phyloP scores from a whole-genome alignment of 2,797 vertebrate genomes.

The Loriculus beryllinus region DNA sequence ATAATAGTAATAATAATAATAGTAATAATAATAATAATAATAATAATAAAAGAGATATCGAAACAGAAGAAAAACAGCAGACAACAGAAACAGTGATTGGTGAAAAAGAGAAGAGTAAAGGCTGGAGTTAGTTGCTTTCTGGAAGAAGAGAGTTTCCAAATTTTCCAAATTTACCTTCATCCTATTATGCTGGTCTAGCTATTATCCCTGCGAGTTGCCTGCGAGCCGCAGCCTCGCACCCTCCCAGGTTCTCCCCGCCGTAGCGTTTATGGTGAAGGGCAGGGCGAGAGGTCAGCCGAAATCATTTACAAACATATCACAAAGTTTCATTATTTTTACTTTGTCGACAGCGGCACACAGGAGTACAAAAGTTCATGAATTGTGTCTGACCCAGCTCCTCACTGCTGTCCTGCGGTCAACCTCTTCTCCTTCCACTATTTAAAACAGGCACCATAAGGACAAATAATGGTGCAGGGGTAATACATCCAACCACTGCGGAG shows the following conservation, averaged over 20 bases:
- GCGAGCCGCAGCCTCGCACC: constrained; percentile 66
- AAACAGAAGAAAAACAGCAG: constrained; percentile 52
- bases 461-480: constrained; percentile 44
- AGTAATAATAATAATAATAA: not conserved
- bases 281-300: constrained; percentile 88
- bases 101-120: not conserved
- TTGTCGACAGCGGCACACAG: constrained; percentile 84
- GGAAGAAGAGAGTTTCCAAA: constrained; percentile 34
- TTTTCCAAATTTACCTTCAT: constrained; percentile 58
- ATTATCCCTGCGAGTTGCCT: constrained; percentile 49
- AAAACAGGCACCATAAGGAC: constrained; percentile 54
- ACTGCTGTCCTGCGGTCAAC: constrained; percentile 55
- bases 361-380: constrained; percentile 89
- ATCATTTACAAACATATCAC: constrained; percentile 93
- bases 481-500: constrained; percentile 44
- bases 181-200: constrained; percentile 50
- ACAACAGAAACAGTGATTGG: constrained; percentile 17
- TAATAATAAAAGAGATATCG: not conserved
- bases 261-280: constrained; percentile 81
- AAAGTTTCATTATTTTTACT: constrained; percentile 91
- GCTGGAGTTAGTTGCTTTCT: constrained; percentile 12
- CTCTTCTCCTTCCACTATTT: constrained; percentile 53
- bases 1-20: too few relatives aligned
- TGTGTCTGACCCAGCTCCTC: constrained; percentile 78
- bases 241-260: constrained; percentile 71